Conservation (phyloP, 2,113 vertebrate genomes). For the Tenebrosternarchus preto region DNA sequence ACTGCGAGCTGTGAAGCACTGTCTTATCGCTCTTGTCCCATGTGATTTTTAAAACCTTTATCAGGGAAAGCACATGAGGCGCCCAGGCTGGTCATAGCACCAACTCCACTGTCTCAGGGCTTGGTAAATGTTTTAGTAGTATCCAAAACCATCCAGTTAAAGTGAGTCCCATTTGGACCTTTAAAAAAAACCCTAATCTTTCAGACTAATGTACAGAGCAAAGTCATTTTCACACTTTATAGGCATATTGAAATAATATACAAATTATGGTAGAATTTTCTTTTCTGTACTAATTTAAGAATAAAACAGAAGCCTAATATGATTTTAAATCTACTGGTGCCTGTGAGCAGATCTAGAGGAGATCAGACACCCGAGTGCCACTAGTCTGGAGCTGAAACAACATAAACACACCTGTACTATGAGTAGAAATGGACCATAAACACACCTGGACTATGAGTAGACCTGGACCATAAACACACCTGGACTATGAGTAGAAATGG, state of each 20-base stretch:
- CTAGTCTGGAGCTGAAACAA: too few relatives aligned
- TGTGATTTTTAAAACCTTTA: background rate
- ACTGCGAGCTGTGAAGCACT: background rate
- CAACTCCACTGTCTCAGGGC: background rate
- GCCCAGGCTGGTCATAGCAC: background rate
- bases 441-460: conserved; percentile 34
- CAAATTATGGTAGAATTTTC: too few relatives aligned
- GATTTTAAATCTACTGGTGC: background rate
- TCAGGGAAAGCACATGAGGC: background rate
- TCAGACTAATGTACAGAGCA: too few relatives aligned
- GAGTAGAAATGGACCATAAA: background rate
- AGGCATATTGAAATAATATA: too few relatives aligned
- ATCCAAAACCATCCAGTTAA: background rate
- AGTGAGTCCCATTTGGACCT: background rate
- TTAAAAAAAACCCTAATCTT: background rate
- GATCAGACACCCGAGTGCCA: too few relatives aligned
- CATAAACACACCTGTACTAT: too few relatives aligned
- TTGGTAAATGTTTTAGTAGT: background rate
- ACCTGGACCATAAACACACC: too few relatives aligned
- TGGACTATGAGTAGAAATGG: too few relatives aligned
- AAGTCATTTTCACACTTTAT: background rate
- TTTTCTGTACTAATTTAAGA: background rate
- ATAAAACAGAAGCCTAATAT: background rate
- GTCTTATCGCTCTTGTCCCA: background rate
- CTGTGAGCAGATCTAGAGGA: too few relatives aligned